Percentiles rank a stretch among this genome's conserved stretches.
Conservation (phyloP, 2,797 vertebrate genomes). For the Leptatherina wallacei region DNA sequence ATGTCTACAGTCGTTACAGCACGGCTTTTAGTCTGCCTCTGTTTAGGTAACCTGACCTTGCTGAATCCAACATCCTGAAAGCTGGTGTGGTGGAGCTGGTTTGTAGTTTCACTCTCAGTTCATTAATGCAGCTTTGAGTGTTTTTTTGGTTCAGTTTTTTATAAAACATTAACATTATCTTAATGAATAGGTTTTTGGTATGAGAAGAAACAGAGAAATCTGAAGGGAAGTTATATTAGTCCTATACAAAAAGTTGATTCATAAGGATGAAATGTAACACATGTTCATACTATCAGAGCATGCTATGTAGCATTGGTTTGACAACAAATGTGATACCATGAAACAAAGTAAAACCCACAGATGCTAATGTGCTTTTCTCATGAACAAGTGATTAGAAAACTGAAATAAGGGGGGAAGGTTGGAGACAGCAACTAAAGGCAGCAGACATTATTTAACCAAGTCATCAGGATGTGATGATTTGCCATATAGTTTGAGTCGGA, state of each 20-base stretch:
- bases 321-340: background rate
- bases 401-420: background rate
- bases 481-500: background rate
- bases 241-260: no score
- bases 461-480: conserved; percentile 4
- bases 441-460: background rate
- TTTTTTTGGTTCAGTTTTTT: background rate
- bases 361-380: background rate
- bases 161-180: background rate
- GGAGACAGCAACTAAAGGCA: background rate
- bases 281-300: background rate
- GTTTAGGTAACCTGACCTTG: background rate
- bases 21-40: background rate
- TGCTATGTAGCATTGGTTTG: background rate
- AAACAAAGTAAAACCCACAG: background rate
- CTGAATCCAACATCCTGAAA: background rate
- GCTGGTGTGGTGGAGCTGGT: background rate
- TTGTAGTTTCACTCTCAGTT: background rate
- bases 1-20: background rate
- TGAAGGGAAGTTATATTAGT: background rate
- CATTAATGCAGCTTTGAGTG: background rate
- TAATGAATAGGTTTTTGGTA: background rate
- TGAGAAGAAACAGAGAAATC: background rate
- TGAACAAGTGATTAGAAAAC: background rate
- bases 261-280: background rate